Evolutionary conservation across 2,888 invertebrate genomes (phyloP).

Genomic region (Julus scanicus): DNA sequence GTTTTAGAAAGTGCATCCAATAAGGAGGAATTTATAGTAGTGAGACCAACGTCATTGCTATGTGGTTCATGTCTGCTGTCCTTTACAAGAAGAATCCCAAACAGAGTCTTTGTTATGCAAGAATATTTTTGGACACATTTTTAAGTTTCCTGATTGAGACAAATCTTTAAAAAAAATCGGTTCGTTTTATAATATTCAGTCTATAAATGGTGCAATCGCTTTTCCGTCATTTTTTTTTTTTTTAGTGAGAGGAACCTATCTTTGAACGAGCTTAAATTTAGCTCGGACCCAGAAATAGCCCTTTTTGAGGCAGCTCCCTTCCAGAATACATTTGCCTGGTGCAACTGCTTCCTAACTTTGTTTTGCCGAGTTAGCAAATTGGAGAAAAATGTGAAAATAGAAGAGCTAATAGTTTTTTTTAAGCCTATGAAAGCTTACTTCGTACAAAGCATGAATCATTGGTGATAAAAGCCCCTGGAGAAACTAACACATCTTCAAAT

Average conservation of each 20-base stretch:
- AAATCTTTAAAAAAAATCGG: slow-evolving; percentile 17
- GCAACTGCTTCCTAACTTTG: slow-evolving; percentile 37
- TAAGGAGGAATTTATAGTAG: background rate
- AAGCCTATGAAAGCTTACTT: background rate
- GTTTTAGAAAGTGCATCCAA: background rate
- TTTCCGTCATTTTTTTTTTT: background rate
- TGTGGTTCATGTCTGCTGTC: background rate
- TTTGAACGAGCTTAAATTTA: slow-evolving; percentile 28
- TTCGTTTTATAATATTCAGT: slow-evolving; percentile 9
- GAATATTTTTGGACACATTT: background rate
- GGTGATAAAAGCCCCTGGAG: background rate
- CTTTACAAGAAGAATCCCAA: background rate
- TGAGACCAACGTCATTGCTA: slow-evolving; percentile 17
- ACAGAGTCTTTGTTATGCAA: background rate
- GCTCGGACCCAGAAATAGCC: slow-evolving; percentile 36
- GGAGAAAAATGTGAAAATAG: slow-evolving; percentile 20
- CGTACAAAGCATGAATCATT: background rate
- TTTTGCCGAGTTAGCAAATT: slow-evolving; percentile 27
- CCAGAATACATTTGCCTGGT: slow-evolving; percentile 42
- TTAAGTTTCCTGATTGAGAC: background rate
- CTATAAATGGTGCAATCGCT: slow-evolving; percentile 36
- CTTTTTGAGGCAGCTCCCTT: slow-evolving; percentile 28
- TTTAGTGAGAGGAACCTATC: background rate
- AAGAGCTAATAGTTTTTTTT: background rate
- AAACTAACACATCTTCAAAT: background rate